Base-by-base conservation (phyloP, 2,888 invertebrate genomes). In the Yponomeuta plumbellus region DNA sequence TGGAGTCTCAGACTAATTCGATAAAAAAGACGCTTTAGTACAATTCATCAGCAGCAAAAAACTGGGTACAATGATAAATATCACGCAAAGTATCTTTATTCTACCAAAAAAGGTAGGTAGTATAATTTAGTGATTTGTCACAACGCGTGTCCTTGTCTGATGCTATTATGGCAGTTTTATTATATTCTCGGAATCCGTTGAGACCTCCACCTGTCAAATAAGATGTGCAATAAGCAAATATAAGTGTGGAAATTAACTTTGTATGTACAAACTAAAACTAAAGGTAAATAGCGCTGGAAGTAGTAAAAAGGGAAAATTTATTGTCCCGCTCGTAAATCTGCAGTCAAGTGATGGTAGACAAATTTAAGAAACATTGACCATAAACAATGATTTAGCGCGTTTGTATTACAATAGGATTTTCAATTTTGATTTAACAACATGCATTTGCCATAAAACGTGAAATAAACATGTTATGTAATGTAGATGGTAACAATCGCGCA, bases 111-210 rank as follows among this genome's bases (percentile, higher is more conserved):
- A 52, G 44, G 44, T 52, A 52, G 13, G 44, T 52, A 52, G 44
- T 17, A 52, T 52, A 52, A 52, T 13, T 52, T 17, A 52, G 44
- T 63, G 63, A 21, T 63, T 63, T 63, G 63, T 40, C 4, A 63
- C 34, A 8, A 34, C 40, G 40, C 44, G 23, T n/a, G 21, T 40
- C 63, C 39, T 63, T 63, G 63, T 63, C 44, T 63, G 44, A 39
- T 4, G 63, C 44, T 63, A 21, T 44, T 22, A 63, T 61, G 62
- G 61, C 66, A 56, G 61, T 66, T 66, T 62, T 66, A 66, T 66
- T 62, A 61, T 61, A 52, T 61, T 61, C 52, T 52, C 52, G 66
- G 39, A 66, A 20, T 26, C 44, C 26, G 64, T 52, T 21, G 11
- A 59, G 59, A 59, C 21, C 20, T 11, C 59, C 13, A 59, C 23